These are phyloP conservation scores for Astreopora myriophthalma DNA, from an alignment of 64 coral and sea anemone species.

Conservation along the genomic window DNA sequence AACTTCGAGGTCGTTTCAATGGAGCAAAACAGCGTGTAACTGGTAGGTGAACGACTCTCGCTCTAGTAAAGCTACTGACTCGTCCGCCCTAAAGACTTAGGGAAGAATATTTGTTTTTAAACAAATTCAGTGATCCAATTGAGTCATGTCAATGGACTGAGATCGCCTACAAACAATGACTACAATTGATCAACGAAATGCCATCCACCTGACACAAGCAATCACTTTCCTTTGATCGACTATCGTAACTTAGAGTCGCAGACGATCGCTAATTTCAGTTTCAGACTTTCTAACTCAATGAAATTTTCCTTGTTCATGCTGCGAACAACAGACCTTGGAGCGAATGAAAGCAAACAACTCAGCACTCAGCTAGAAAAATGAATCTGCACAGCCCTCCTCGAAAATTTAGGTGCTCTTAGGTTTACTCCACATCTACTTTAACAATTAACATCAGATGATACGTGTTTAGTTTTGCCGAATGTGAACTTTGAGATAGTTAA, in stretches of 20 bases:
- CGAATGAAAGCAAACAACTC: too few species aligned
- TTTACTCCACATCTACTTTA: too few species aligned
- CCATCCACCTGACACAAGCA: not conserved
- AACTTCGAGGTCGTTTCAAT: not conserved
- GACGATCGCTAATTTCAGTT: not conserved
- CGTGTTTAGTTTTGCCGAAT: too few species aligned
- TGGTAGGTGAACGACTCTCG: slow-evolving; percentile 4
- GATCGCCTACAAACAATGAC: too few species aligned
- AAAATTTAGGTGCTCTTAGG: too few species aligned
- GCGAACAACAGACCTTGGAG: too few species aligned
- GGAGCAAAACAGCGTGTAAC: slow-evolving; percentile 11
- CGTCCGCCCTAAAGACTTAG: not conserved
- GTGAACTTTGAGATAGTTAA: too few species aligned
- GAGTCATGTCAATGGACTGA: too few species aligned
- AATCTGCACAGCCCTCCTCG: too few species aligned
- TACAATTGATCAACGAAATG: not conserved
- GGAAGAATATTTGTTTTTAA: not conserved
- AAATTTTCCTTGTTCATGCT: too few species aligned
- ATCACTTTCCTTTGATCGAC: not conserved
- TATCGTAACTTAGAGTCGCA: not conserved
- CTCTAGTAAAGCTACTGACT: not conserved
- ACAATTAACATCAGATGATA: too few species aligned
- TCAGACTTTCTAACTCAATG: not conserved
- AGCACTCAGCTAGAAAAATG: too few species aligned
- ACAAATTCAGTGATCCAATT: not conserved